These are phyloP conservation scores for Tamandua tetradactyla DNA, from an alignment of 2,797 vertebrate species.

Conservation along the genomic window DNA sequence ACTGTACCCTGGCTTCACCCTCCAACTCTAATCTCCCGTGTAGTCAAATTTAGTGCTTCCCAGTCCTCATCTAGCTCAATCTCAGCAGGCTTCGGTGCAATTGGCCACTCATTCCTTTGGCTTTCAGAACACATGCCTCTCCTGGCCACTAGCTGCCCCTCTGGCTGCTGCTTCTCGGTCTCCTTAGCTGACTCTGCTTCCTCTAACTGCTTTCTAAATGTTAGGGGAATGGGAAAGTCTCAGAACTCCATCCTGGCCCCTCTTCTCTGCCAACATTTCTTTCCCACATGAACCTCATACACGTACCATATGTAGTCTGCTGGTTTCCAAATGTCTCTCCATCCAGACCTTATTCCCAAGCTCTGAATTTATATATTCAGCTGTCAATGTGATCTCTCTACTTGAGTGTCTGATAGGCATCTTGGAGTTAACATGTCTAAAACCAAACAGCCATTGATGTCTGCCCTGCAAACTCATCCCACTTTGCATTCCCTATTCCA, in stretches of 20 bases:
- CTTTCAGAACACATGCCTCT: not conserved
- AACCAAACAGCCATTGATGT: not conserved
- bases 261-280: conserved; percentile 1
- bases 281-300: conserved; percentile 11
- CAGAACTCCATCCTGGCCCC: not conserved
- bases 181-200: conserved; percentile 15
- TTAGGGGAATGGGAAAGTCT: not conserved
- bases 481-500: not conserved
- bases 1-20: not conserved
- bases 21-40: not conserved
- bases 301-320: not conserved
- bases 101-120: not conserved
- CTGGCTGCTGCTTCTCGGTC: not conserved
- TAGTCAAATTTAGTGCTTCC: not conserved
- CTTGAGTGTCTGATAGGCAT: not conserved
- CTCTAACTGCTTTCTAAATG: not conserved
- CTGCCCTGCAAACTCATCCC: not conserved
- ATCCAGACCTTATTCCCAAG: not conserved
- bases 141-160: not conserved
- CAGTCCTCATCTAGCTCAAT: not conserved
- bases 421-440: not conserved
- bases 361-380: not conserved
- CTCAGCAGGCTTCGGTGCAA: not conserved
- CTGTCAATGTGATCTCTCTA: not conserved
- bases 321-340: not conserved